Conservation (phyloP, 2,113 vertebrate species). For the Trichechus manatus region DNA sequence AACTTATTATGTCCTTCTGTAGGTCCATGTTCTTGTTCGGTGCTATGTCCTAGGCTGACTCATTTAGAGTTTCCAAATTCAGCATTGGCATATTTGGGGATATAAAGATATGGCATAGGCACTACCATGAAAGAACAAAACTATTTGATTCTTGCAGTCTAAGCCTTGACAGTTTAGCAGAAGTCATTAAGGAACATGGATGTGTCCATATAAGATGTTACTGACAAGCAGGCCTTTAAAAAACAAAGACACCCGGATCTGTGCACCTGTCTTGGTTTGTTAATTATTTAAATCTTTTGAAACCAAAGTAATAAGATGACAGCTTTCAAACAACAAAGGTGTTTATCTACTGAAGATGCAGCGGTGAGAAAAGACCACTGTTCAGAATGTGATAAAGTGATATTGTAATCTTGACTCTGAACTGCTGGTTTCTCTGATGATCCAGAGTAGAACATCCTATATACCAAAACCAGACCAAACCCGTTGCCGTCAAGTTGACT, state of each 20-base stretch:
- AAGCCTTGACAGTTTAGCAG: not conserved
- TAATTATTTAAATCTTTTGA: slow-evolving; percentile 49
- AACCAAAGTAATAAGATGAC: slow-evolving; percentile 6
- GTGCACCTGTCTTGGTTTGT: not conserved
- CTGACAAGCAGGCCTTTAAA: not conserved
- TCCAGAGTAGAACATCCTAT: not conserved
- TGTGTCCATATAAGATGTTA: not conserved
- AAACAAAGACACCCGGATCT: not conserved
- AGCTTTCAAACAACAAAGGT: not conserved
- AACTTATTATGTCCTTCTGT: not conserved
- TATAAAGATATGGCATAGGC: not conserved
- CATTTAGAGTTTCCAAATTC: not conserved
- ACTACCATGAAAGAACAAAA: not conserved
- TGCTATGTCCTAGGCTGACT: not conserved
- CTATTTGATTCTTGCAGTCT: not conserved
- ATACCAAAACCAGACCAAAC: too few species aligned
- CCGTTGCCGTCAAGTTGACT: too few species aligned
- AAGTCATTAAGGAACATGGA: not conserved
- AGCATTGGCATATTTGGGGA: not conserved
- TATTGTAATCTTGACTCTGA: not conserved
- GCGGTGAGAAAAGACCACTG: not conserved
- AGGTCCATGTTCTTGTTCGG: not conserved
- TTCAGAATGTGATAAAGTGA: not conserved
- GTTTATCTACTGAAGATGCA: not conserved
- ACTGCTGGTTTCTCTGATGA: not conserved